Base-by-base conservation (phyloP, 2,113 vertebrate genomes). In the Bostrychus sinensis region DNA sequence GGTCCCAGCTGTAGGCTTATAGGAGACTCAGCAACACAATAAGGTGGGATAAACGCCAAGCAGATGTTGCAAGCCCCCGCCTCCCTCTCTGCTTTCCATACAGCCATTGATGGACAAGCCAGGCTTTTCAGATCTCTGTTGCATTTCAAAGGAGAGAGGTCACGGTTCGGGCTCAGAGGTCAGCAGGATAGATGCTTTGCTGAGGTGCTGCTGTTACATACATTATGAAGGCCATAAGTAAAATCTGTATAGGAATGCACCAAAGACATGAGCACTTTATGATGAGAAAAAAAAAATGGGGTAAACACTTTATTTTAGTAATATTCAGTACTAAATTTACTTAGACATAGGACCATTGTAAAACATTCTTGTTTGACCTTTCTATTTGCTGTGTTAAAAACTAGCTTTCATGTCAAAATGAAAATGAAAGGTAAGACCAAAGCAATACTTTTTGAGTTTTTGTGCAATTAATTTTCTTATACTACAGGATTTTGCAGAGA, bases 11-110 rank as follows among this genome's bases (percentile, higher is more conserved):
- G 77, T 77, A 62, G 59, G 57, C 69, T 57, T 46, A 61, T 46
- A 65, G 64, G 78, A 41, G 53, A 76, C 75, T 57, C 70, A 14
- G 59, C 65, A 72, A 79, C 62, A 88, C 82, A 89, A 81, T 83
- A 81, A 90, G 77, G 64, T 67, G 45, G 81, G 75, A 82, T 77
- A 71, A 82, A 90, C 36, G 57, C 71, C 80, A 86, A 89, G 83
- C 88, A 91, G 88, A 91, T 91, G 87, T 91, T 88, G 22, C 66
- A 53, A 46, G 57, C 72, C 82, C 75, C 79, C 70, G 26, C 72
- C 75, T 76, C 71, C 51, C 63, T 63, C 63, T 45, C 59, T 38
- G 19, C 23, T 58, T 62, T 43, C 61, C 58, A 56, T 55, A 65
- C 58, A 69, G 60, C 80, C 30, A 80, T 72, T 81, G 84, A 87